A percentile compares a stretch with the other conserved stretches of the same genome.
These are phyloP conservation scores for Scotopteryx bipunctaria DNA, from an alignment of 2,888 invertebrate species.

Conservation along the genomic window DNA sequence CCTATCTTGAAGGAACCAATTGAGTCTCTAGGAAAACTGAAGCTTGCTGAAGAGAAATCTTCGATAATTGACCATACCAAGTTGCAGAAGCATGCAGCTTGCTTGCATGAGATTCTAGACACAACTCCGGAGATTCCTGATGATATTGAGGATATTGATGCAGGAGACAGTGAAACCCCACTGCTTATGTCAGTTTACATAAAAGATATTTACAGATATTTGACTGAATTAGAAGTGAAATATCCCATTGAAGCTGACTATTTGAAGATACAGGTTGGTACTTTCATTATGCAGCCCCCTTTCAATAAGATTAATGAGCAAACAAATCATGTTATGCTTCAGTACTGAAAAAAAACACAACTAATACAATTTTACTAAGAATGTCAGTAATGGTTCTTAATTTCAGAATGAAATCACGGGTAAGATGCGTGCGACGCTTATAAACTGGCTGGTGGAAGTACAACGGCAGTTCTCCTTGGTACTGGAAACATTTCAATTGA, in stretches of 20 bases:
- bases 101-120: slow-evolving; percentile 17
- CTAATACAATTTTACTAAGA: no score
- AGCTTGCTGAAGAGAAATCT: slow-evolving; percentile 38
- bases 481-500: slow-evolving; percentile 94
- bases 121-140: slow-evolving; percentile 53
- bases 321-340: no score
- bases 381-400: slow-evolving; percentile 8
- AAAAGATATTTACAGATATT: slow-evolving; percentile 94
- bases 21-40: slow-evolving; percentile 66
- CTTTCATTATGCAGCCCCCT: no score
- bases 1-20: slow-evolving; percentile 62
- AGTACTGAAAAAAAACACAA: no score
- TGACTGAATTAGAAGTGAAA: slow-evolving; percentile 88
- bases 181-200: slow-evolving; percentile 92
- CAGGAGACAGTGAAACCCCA: slow-evolving; percentile 88
- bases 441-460: slow-evolving; percentile 98
- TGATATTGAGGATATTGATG: slow-evolving; percentile 89
- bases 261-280: slow-evolving; percentile 84
- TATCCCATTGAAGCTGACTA: slow-evolving; percentile 86
- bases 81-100: slow-evolving; percentile 8
- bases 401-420: slow-evolving; percentile 85
- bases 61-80: slow-evolving; percentile 24
- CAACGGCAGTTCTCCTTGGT: slow-evolving; percentile 92
- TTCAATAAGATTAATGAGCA: no score
- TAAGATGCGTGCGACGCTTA: slow-evolving; percentile 93